Conservation (phyloP, 2,888 invertebrate genomes). For the Drosophila tanythrix region DNA sequence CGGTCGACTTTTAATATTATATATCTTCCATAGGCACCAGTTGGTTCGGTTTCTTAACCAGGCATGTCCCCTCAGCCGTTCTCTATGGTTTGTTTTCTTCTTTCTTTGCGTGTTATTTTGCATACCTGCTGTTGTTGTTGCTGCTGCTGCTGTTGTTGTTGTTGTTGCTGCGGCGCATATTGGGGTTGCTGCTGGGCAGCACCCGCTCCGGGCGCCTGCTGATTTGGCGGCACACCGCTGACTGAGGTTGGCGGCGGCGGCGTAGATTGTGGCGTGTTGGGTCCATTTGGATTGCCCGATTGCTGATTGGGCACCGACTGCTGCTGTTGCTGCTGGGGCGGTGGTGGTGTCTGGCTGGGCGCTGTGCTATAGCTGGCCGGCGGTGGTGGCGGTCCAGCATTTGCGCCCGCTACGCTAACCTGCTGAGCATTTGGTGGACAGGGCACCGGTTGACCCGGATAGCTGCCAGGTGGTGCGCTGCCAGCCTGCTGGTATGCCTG, state of each 20-base stretch:
- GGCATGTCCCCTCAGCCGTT: no score
- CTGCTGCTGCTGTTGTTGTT: slow-evolving; percentile 53
- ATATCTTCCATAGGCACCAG: not conserved
- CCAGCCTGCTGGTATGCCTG: slow-evolving; percentile 84
- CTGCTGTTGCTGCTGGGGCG: slow-evolving; percentile 60
- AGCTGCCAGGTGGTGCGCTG: slow-evolving; percentile 72
- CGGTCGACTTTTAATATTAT: not conserved
- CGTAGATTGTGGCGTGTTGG: slow-evolving; percentile 77
- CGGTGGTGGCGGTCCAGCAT: slow-evolving; percentile 71
- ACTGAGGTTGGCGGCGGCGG: slow-evolving; percentile 67
- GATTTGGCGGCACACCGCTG: slow-evolving; percentile 62
- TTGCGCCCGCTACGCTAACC: slow-evolving; percentile 68
- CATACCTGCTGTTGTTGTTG: slow-evolving; percentile 57
- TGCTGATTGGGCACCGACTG: slow-evolving; percentile 84
- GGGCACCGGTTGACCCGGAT: slow-evolving; percentile 77
- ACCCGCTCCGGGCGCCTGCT: slow-evolving; percentile 50
- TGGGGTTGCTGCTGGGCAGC: slow-evolving; percentile 60
- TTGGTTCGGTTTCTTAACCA: not conserved
- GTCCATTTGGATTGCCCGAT: slow-evolving; percentile 73
- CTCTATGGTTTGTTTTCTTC: not conserved
- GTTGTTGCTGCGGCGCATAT: slow-evolving; percentile 58
- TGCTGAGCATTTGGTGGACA: slow-evolving; percentile 72
- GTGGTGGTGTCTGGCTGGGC: slow-evolving; percentile 85
- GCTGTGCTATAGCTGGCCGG: slow-evolving; percentile 85
- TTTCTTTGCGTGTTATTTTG: not conserved